These are phyloP conservation scores for Exephanes ischioxanthus DNA, from an alignment of 2,888 invertebrate species.

Conservation along the genomic window DNA sequence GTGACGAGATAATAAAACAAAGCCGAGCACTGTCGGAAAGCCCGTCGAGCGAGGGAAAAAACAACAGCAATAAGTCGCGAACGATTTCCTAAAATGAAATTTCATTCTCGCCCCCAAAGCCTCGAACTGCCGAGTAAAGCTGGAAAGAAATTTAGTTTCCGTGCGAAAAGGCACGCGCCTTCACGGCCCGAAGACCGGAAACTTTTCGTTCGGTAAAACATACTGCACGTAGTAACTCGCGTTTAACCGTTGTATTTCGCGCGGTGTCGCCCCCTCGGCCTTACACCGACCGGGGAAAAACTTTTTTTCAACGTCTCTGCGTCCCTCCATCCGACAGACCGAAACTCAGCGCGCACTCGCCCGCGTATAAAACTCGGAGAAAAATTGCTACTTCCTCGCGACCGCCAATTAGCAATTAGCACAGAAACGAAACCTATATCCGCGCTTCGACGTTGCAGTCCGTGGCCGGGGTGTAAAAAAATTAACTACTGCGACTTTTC, in stretches of 20 bases:
- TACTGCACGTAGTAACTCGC: conserved; percentile 60
- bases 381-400: conserved; percentile 50
- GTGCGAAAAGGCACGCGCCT: conserved; percentile 16
- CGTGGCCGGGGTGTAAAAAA: conserved; percentile 9
- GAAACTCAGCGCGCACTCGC: conserved; percentile 34
- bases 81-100: conserved; percentile 38
- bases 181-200: conserved; percentile 37
- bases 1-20: not conserved
- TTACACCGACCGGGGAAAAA: conserved; percentile 44
- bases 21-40: not conserved
- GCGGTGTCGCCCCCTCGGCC: conserved; percentile 58
- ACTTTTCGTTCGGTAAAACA: conserved; percentile 60
- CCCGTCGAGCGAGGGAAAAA: not conserved
- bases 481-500: not conserved
- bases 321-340: conserved; percentile 16
- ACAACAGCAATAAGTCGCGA: conserved; percentile 2
- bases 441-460: conserved; percentile 4
- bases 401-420: conserved; percentile 63
- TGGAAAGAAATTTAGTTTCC: conserved; percentile 40
- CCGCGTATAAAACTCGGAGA: conserved; percentile 33
- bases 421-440: conserved; percentile 50
- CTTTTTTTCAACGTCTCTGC: conserved; percentile 54
- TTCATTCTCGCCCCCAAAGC: conserved; percentile 28
- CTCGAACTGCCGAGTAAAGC: conserved; percentile 7
- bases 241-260: conserved; percentile 65